These are phyloP conservation scores for Halcyon chelicuti DNA, from an alignment of 2,797 vertebrate species.

Conservation along the genomic window DNA sequence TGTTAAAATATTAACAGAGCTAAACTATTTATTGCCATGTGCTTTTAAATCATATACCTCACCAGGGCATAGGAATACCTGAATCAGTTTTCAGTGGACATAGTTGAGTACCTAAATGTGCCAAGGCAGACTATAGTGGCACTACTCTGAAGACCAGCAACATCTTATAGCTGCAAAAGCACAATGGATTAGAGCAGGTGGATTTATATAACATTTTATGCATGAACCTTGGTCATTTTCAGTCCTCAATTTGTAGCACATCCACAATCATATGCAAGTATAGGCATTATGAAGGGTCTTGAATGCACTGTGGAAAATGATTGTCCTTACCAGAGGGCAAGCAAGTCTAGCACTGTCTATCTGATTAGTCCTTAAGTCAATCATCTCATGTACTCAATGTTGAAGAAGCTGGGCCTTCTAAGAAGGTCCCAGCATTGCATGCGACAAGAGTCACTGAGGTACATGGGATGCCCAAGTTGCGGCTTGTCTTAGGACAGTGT, in stretches of 20 bases:
- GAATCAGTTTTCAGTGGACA: neutral
- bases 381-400: neutral
- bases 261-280: neutral
- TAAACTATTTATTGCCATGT: neutral
- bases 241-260: neutral
- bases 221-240: neutral
- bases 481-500: neutral
- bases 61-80: neutral
- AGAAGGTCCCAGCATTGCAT: neutral
- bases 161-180: neutral
- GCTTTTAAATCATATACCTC: neutral
- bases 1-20: neutral
- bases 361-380: neutral
- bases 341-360: neutral
- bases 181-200: neutral
- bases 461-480: neutral
- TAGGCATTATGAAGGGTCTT: neutral
- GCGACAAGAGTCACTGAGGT: neutral
- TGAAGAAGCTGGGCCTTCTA: neutral
- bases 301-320: neutral
- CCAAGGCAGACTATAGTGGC: neutral
- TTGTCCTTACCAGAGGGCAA: neutral
- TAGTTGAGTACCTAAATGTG: neutral
- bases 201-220: neutral
- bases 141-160: neutral